Percentiles rank a stretch among this genome's conserved stretches.
Evolutionary conservation across 2,113 vertebrate genomes (phyloP).

Genomic region (Protobothrops mucrosquamatus): DNA sequence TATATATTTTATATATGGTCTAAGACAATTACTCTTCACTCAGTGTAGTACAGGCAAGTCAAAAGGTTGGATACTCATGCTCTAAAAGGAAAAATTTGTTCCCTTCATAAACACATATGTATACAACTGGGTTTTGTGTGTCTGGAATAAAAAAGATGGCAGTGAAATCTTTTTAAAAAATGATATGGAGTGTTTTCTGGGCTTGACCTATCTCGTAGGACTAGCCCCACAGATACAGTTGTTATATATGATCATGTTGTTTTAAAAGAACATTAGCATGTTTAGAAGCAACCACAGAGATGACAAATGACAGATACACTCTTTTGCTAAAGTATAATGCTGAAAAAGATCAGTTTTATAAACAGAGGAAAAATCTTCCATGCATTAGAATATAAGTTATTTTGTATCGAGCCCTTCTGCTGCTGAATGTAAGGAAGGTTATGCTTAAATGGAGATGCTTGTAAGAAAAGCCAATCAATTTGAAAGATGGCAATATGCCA

Average conservation of each 20-base stretch:
- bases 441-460: conserved; percentile 52
- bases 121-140: background rate
- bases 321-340: background rate
- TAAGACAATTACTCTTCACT: background rate
- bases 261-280: background rate
- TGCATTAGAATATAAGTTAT: background rate
- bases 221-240: background rate
- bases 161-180: background rate
- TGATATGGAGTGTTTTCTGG: background rate
- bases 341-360: background rate
- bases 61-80: background rate
- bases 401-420: background rate
- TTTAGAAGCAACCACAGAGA: background rate
- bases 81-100: background rate
- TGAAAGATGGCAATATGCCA: conserved; percentile 54
- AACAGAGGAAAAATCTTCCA: background rate
- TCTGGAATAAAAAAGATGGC: background rate
- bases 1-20: background rate
- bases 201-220: background rate
- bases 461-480: conserved; percentile 58
- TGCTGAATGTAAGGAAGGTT: background rate
- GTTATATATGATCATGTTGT: background rate
- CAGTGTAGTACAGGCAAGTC: too few relatives aligned
- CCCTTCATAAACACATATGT: background rate
- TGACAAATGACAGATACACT: background rate